Percentiles rank a stretch among this genome's conserved stretches.
Evolutionary conservation across 2,113 vertebrate species (phyloP).

Genomic region (Pseudorectes ferrugineus): DNA sequence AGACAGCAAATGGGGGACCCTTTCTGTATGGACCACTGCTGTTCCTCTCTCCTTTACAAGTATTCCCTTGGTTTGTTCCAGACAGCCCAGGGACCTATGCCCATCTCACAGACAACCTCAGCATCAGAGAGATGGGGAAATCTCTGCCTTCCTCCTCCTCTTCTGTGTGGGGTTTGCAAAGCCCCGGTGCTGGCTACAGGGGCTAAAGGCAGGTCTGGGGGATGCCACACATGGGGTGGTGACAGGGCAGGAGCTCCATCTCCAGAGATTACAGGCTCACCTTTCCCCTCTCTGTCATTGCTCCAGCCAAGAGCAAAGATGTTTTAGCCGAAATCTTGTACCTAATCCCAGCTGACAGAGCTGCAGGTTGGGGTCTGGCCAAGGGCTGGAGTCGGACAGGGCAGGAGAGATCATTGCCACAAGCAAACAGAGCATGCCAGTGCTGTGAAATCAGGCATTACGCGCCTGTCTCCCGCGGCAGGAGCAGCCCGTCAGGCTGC

Average conservation of each 20-base stretch:
- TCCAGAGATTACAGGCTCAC: background rate
- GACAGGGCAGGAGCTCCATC: background rate
- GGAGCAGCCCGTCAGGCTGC: background rate
- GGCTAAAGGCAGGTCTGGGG: background rate
- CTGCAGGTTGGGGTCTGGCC: background rate
- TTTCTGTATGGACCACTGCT: background rate
- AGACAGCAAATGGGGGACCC: background rate
- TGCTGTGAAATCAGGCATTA: constrained; percentile 61
- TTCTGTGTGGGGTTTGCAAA: background rate
- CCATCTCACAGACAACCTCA: background rate
- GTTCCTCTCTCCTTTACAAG: background rate
- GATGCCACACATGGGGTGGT: background rate
- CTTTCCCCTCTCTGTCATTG: background rate
- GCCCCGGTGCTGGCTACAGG: background rate
- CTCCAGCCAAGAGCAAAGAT: background rate
- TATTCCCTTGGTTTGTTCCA: background rate
- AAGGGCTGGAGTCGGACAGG: background rate
- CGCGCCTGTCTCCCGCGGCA: background rate
- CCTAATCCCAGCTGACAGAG: constrained; percentile 23
- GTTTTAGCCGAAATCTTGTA: background rate
- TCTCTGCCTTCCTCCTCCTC: background rate
- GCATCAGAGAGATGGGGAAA: background rate
- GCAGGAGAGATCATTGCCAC: background rate
- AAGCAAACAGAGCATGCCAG: background rate
- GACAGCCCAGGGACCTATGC: background rate